These are phyloP conservation scores for Turdus rufiventris DNA, from an alignment of 2,113 vertebrate species.

Conservation along the genomic window DNA sequence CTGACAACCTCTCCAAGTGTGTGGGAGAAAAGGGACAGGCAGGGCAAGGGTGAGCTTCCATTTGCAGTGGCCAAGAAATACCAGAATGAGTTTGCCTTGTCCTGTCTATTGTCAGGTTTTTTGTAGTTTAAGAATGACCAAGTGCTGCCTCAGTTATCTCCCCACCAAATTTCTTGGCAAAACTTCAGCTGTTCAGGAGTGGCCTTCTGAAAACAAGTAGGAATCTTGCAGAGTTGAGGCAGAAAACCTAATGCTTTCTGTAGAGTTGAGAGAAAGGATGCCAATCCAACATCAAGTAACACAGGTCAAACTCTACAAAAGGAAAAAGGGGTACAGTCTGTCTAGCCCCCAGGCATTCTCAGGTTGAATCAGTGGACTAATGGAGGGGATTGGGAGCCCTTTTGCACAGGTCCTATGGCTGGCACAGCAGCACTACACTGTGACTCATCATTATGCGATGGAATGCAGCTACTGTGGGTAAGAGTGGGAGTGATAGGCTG, in stretches of 20 bases:
- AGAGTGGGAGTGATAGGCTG: neutral
- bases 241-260: neutral
- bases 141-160: neutral
- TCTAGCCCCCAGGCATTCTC: neutral
- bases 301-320: neutral
- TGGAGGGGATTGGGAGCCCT: neutral
- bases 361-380: neutral
- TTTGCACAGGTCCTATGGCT: neutral
- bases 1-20: neutral
- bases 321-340: neutral
- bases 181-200: neutral
- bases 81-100: neutral
- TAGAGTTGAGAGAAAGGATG: neutral
- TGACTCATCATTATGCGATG: accelerated
- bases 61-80: neutral
- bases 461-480: neutral
- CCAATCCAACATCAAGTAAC: accelerated
- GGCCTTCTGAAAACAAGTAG: neutral
- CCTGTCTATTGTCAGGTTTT: neutral
- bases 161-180: neutral
- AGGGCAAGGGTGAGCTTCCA: neutral
- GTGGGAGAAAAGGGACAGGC: neutral
- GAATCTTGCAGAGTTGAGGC: neutral
- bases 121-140: neutral
- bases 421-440: accelerated